Base-by-base conservation (phyloP, 1,140 invertebrate species). In the Drosophila elegans region DNA sequence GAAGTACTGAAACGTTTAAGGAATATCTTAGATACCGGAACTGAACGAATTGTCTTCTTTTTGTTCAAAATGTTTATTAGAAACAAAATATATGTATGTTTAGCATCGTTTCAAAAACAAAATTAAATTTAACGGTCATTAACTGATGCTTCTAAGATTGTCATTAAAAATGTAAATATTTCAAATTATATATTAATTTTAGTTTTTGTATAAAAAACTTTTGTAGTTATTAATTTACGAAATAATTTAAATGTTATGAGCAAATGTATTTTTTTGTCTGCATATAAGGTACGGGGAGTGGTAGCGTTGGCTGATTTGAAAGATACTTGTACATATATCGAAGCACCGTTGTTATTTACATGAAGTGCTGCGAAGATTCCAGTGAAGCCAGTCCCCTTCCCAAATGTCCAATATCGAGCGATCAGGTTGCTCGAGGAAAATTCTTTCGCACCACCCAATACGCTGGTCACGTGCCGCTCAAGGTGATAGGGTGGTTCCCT, bases 381-480 rank as follows among this genome's bases (percentile, higher is more conserved):
- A 41, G 25, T 21, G 34, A 46, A 68, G 48, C 12, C 63, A 27
- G 27, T 7, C 32, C n/a, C 21, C 6, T 3, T 9, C 29, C 16
- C 13, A 49, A n/a, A 48, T 42, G 41, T 71, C 67, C 29, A 42
- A 71, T 71, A 41, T 36, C 67, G 11, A 16, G 25, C 67, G 67
- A 71, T 71, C 67, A 71, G 67, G 67, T 71, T 69, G 67, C 64
- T 71, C 51, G 64, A 49, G 39, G 63, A 36, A 57, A 71, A 71
- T 71, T 71, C 64, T 56, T 71, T 56, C 4, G 42, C 25, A 13
- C 25, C 48, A 34, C 41, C 32, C 13, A 45, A 38, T 32, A 21
- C 27, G 27, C n/a, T 21, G 41, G 59, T 78, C 75, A 78, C 75
- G 75, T 78, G 75, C 75, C 66, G 57, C 52, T 46, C 75, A 78